phyloP scores from a whole-genome alignment of 2,113 vertebrate species.

The Menura novaehollandiae region DNA sequence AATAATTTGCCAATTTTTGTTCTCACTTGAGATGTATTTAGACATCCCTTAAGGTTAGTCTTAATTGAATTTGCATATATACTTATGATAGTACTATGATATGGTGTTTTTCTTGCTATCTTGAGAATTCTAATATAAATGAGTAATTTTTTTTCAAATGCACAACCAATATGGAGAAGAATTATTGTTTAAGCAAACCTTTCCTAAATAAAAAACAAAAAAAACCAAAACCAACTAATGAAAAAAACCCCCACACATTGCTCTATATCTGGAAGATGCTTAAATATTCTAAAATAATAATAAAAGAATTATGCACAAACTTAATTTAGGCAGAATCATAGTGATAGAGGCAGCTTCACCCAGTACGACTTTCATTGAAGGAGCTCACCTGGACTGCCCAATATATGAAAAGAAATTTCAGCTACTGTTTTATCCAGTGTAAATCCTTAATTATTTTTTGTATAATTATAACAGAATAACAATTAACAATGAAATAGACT shows the following conservation, averaged over 20 bases:
- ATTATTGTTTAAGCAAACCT: neutral
- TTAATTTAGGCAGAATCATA: neutral
- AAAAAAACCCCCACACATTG: accelerated
- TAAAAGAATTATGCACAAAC: neutral
- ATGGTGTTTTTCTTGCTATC: neutral
- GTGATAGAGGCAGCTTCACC: neutral
- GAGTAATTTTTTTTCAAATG: neutral
- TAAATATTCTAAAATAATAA: neutral
- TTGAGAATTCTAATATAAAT: neutral
- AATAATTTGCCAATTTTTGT: neutral
- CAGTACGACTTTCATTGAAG: neutral
- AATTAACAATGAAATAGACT: neutral
- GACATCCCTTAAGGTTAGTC: neutral
- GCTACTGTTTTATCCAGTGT: neutral
- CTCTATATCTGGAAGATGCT: neutral
- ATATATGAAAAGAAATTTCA: neutral
- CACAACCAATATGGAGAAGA: neutral
- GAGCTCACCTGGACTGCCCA: neutral
- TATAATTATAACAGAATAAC: neutral
- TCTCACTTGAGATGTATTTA: neutral
- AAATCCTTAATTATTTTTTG: neutral
- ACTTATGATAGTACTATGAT: neutral
- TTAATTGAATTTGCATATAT: neutral
- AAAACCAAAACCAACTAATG: neutral
- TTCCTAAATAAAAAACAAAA: neutral